Evolutionary conservation across 2,888 invertebrate species (phyloP), one percentile per base, ranked within the genome.

Genomic region (Coelogynopora nodosa): DNA sequence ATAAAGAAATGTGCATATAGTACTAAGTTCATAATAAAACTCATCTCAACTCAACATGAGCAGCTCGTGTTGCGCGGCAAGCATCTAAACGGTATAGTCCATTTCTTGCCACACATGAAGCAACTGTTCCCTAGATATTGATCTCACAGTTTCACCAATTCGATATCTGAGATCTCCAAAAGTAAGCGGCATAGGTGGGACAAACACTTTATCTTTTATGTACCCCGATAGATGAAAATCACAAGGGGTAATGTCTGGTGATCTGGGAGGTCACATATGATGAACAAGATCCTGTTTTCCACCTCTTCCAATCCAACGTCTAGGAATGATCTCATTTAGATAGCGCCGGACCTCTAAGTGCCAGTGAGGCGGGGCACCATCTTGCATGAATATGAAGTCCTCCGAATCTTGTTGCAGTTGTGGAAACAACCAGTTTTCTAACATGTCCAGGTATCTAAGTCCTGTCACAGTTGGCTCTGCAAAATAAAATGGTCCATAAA

Each of bases 401-500:
- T 80, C 80, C 29, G 80, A 80, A 80, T 80, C 29, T 26, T 26
- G 27, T 67, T 67, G 67, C 10, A 67, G 67, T n/a, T 67, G 67
- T 13, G 67, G 67, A 29, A 80, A 29, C 26, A 80, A 29, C 80
- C 80, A 80, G 80, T 80, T 80, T 80, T 80, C 27, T 80, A 80
- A 29, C 80, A 80, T 80, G 23, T 80, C 27, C 80, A 80, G 23
- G 29, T 26, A 80, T 27, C 10, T 80, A 29, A 80, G 23, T 26
- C 80, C 80, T 26, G 23, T 26, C 27, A 80, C 29, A 23, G 27
- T 26, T 80, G 23, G 27, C 80, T 80, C 80, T 27, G 23, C 80
- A 80, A 80, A 29, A 80, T 27, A 80, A 26, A 80, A 80, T 49
- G 29, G 23, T 80, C 80, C 80, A 80, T 80, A 80, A 80, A 80